These are phyloP conservation scores for Hyperoplus lanceolatus DNA, from an alignment of 2,797 vertebrate genomes.

Conservation along the genomic window DNA sequence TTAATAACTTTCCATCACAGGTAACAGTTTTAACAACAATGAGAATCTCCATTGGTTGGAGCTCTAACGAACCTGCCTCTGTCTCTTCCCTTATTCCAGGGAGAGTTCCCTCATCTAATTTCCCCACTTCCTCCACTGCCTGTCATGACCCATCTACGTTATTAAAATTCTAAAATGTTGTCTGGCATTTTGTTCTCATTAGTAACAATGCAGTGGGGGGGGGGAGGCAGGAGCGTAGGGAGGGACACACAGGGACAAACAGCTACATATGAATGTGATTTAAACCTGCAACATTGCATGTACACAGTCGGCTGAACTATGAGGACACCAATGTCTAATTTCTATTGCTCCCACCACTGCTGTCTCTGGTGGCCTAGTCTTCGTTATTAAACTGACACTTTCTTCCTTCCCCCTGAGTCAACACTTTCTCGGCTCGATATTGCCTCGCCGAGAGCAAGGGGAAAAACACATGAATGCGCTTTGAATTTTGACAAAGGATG, in stretches of 20 bases:
- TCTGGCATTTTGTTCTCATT: constrained; percentile 61
- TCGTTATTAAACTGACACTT: constrained; percentile 78
- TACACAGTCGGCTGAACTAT: constrained; percentile 36
- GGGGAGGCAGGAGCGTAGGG: not conserved
- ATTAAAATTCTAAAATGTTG: constrained; percentile 64
- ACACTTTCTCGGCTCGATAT: constrained; percentile 77
- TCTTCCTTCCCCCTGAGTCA: constrained; percentile 74
- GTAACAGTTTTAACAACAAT: constrained; percentile 41
- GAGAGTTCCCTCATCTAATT: constrained; percentile 34
- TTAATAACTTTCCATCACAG: not conserved
- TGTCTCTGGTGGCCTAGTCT: constrained; percentile 50
- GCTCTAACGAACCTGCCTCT: constrained; percentile 16
- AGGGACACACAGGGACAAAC: constrained; percentile 31
- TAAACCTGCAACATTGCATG: constrained; percentile 49
- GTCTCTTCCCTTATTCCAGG: constrained; percentile 24
- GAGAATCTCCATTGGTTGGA: constrained; percentile 12
- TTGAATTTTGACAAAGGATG: constrained; percentile 67
- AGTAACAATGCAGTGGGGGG: not conserved
- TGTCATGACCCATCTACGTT: constrained; percentile 55
- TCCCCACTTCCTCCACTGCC: constrained; percentile 34
- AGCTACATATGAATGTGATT: constrained; percentile 23
- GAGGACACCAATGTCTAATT: constrained; percentile 56
- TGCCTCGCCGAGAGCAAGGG: constrained; percentile 47
- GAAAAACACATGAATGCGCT: constrained; percentile 43
- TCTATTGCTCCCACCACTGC: constrained; percentile 51